Conservation (phyloP, 2,888 invertebrate species). For the Hemistola chrysoprasaria region DNA sequence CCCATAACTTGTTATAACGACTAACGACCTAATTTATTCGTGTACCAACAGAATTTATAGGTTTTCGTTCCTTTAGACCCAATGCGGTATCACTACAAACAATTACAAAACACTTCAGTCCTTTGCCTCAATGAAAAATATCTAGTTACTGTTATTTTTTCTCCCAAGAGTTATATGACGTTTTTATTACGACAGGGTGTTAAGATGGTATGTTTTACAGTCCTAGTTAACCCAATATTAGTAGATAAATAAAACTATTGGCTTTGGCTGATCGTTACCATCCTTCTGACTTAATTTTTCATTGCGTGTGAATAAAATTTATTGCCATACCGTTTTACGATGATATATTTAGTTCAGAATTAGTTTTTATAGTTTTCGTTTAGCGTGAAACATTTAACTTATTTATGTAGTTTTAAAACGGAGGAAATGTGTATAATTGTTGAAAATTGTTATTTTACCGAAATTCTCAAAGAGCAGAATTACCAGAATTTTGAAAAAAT, state of each 20-base stretch:
- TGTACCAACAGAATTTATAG: constrained; percentile 25
- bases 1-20: constrained; percentile 33
- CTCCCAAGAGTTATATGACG: background rate
- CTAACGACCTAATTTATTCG: constrained; percentile 45
- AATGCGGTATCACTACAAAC: too few species aligned
- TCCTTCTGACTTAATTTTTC: constrained; percentile 14
- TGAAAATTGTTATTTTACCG: too few species aligned
- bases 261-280: constrained; percentile 18
- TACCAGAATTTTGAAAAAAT: too few species aligned
- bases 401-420: too few species aligned
- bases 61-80: constrained; percentile 20
- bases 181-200: constrained; percentile 5
- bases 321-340: background rate
- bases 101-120: too few species aligned
- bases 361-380: background rate
- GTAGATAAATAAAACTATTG: constrained; percentile 17
- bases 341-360: background rate
- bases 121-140: constrained; percentile 1
- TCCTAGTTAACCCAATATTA: constrained; percentile 18
- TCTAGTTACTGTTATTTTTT: background rate
- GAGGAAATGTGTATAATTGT: too few species aligned
- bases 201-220: constrained; percentile 1
- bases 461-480: too few species aligned
- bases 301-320: constrained; percentile 15
- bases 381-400: too few species aligned